Evolutionary conservation across 2,797 vertebrate species (phyloP).

Genomic region (Pantherophis vulpinus): DNA sequence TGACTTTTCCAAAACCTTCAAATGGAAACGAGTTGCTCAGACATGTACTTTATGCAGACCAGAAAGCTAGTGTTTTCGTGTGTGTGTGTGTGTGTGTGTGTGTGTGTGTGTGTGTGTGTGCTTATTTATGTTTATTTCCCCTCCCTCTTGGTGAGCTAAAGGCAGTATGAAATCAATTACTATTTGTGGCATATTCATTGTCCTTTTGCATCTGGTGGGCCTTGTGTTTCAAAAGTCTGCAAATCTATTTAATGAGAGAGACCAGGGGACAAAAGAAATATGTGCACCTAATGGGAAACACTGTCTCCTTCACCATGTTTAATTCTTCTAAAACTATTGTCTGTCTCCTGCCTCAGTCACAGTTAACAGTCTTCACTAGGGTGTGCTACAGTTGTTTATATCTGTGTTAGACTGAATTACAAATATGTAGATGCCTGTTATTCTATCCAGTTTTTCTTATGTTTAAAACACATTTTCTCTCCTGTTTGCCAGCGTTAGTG

Average conservation of each 20-base stretch:
- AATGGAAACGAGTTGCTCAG: neutral
- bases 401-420: neutral
- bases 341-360: neutral
- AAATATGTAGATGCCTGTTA: neutral
- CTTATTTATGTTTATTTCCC: neutral
- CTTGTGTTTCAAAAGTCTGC: neutral
- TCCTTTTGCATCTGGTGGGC: neutral
- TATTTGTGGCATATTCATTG: neutral
- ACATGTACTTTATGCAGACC: neutral
- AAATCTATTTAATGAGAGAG: neutral
- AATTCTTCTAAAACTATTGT: neutral
- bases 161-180: neutral
- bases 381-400: neutral
- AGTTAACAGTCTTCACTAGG: neutral
- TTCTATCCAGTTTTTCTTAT: neutral
- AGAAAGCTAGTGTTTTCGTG: neutral
- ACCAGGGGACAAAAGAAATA: neutral
- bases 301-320: neutral
- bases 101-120: neutral
- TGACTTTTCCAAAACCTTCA: neutral
- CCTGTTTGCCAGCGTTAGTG: fast-evolving
- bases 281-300: neutral
- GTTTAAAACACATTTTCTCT: neutral
- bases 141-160: neutral
- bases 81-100: neutral